These are phyloP conservation scores for Diabrotica virgifera DNA, from an alignment of 1,140 invertebrate species.

Conservation along the genomic window DNA sequence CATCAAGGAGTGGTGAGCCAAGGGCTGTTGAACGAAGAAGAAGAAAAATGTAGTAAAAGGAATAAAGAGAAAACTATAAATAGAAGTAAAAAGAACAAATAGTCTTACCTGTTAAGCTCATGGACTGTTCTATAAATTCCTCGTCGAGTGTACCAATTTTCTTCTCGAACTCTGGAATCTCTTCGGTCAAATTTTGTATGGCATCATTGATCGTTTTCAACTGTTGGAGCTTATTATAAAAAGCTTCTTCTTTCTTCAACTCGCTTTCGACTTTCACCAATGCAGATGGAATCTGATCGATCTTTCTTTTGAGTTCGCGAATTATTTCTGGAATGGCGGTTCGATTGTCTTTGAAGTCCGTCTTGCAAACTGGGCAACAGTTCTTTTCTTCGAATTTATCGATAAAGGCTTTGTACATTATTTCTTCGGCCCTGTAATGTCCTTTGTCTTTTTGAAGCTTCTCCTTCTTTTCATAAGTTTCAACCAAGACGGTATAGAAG, in stretches of 20 bases:
- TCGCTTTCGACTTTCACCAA: constrained; percentile 44
- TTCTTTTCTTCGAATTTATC: constrained; percentile 37
- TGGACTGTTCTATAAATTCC: constrained; percentile 24
- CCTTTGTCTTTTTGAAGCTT: constrained; percentile 51
- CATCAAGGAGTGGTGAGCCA: too few species aligned
- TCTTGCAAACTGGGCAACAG: constrained; percentile 45
- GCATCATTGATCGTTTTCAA: constrained; percentile 39
- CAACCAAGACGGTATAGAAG: constrained; percentile 44
- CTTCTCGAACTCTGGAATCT: constrained; percentile 28
- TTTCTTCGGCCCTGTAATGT: constrained; percentile 47
- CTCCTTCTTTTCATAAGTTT: constrained; percentile 43
- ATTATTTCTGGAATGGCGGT: constrained; percentile 29
- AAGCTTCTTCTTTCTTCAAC: constrained; percentile 38
- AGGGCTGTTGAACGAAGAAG: too few species aligned
- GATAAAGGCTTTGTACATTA: constrained; percentile 51
- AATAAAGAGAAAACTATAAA: too few species aligned
- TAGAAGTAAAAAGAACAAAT: too few species aligned
- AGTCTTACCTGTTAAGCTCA: constrained; percentile 20
- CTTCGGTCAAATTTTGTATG: constrained; percentile 27
- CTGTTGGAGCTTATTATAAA: constrained; percentile 38
- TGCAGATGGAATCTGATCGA: constrained; percentile 50
- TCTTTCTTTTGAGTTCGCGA: constrained; percentile 52
- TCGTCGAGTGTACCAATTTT: constrained; percentile 25
- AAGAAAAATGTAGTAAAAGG: too few species aligned
- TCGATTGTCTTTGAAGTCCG: constrained; percentile 37